Base-by-base conservation (phyloP, 2,888 invertebrate species). In the Blastobasis lacticolella region DNA sequence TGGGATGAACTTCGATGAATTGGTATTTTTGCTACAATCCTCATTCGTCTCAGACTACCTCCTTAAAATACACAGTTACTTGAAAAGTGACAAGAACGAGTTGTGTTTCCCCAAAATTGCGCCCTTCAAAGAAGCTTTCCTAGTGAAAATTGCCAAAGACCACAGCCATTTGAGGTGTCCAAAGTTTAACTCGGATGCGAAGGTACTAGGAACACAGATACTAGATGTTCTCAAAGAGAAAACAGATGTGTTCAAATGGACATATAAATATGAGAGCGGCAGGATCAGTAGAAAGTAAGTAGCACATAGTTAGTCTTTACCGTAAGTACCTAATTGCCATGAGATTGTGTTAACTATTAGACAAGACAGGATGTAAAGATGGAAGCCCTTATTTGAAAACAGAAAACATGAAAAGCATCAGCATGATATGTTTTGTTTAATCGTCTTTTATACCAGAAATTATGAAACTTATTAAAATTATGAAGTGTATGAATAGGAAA, bases 121-220 rank as follows among this genome's bases (percentile, higher is more conserved):
- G 0, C 50, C 52, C 1, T 38, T 54, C 1, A 52, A 64, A 5
- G 62, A 70, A 42, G 61, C 62, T 0, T 55, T 73, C 41, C 50
- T 78, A 4, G 50, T 62, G 0, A 57, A 57, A 8, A 56, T 78
- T 8, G 61, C 55, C 4, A 46, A 36, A 1, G 59, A 71, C 42
- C 49, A 56, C 0, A 51, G 54, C 0, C 55, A 61, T 40, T 57
- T 75, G 23, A 52, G 51, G 38, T 54, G 54, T 6, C 43, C 46
- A 0, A 45, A 8, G 10, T 60, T 67, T 7, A 53, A 62, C 49
- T 44, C 47, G 0, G 23, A 45, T 3, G 56, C 59, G 36, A 60
- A 53, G n/a, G 4, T 38, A 1, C 37, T 58, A 6, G 62, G 59
- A 4, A 38, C 45, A 1, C 52, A 64, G 42, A 66, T 78, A 23